Evolutionary conservation across 2,888 invertebrate genomes (phyloP).

Genomic region (Lepidochitona cinerea): DNA sequence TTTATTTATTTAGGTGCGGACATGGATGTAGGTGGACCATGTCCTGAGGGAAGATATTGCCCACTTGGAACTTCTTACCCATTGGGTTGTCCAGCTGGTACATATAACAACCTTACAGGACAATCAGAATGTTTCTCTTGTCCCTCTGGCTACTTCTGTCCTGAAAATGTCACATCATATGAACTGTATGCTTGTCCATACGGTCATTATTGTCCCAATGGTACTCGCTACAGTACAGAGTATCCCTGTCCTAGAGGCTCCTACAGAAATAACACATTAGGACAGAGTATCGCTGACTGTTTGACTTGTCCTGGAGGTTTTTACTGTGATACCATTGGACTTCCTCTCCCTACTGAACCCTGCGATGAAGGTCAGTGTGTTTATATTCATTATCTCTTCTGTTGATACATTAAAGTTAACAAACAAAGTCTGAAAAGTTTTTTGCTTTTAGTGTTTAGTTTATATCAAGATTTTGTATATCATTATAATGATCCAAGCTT

Average conservation of each 20-base stretch:
- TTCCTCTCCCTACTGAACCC: constrained; percentile 45
- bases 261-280: constrained; percentile 46
- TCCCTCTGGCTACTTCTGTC: constrained; percentile 64
- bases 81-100: constrained; percentile 59
- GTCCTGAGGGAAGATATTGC: constrained; percentile 65
- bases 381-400: too few species aligned
- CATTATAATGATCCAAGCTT: too few species aligned
- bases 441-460: too few species aligned
- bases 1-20: constrained; percentile 57
- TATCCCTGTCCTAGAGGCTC: constrained; percentile 64
- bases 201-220: constrained; percentile 63
- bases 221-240: constrained; percentile 47
- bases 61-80: constrained; percentile 63
- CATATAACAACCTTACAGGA: constrained; percentile 64
- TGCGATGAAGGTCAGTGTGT: constrained; percentile 63
- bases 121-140: constrained; percentile 57
- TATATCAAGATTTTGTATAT: too few species aligned
- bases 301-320: constrained; percentile 60
- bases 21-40: constrained; percentile 60
- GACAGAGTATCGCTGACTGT: constrained; percentile 54
- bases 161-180: constrained; percentile 58
- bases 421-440: too few species aligned
- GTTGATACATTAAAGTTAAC: too few species aligned
- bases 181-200: constrained; percentile 55
- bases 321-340: constrained; percentile 60